Evolutionary conservation across 2,113 vertebrate genomes (phyloP), one percentile per base, ranked within the genome.

Genomic region (Notiomystis cincta): DNA sequence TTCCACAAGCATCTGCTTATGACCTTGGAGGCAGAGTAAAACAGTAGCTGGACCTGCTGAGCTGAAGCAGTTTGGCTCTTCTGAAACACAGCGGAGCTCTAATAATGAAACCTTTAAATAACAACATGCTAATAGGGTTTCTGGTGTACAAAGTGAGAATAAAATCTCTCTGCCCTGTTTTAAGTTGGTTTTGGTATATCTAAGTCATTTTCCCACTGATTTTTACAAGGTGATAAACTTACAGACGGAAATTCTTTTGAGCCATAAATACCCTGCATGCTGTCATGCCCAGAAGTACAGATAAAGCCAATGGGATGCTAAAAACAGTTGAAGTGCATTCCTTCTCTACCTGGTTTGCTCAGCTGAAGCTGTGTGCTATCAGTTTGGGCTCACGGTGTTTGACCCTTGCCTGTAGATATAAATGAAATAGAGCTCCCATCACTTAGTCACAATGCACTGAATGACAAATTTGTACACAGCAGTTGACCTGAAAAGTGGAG

Each of bases 191-290:
- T 97, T 96, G 92, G 93, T 96, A 62, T 89, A 95, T 88, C 87
- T 90, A 90, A 95, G 76, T 93, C 4, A 5, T 75, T 97, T 96
- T 89, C 67, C 72, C 67, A 69, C 78, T 96, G 95, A 75, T 91
- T 97, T 97, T 98, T 96, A 98, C 93, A 96, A 97, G 97, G 96
- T 72, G 47, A 89, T 97, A 97, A 98, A 96, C 81, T 90, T 93
- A 80, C 87, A 96, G 95, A 94, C 6, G 56, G 96, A 97, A 97
- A 98, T 98, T 98, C 97, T 97, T 98, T 96, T 61, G 89, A 96
- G 95, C 83, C 87, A 87, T 98, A 98, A 98, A 98, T 98, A 97
- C 97, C 96, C 94, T 9, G 78, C 95, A 94, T 81, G 91, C 89
- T 97, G 81, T 83, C 95, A 78, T 87, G 90, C 84, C 92, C 90